Base-by-base conservation (phyloP, 2,888 invertebrate genomes). In the Ennomos fuscantarius region DNA sequence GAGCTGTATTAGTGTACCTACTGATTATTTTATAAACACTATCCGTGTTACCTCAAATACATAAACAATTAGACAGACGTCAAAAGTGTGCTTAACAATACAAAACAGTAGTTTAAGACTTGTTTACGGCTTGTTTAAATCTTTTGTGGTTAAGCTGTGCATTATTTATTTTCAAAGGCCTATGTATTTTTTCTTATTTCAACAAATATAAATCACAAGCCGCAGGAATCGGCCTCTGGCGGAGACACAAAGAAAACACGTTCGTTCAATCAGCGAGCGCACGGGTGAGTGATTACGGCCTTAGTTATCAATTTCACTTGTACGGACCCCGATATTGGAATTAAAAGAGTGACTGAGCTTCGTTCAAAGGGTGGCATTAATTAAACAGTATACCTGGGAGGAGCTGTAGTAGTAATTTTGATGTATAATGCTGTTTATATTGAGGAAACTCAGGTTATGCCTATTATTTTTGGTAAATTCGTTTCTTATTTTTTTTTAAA, bases 201-300 rank as follows among this genome's bases (percentile, higher is more conserved):
- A 24, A 24, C 24, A 24, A 24, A 33, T 35, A 59, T 47, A 55
- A 50, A 60, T 51, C 43, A 31, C 47, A 9, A 35, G 48, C 32
- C 47, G 36, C 15, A 15, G 41, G 41, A 50, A 37, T 13, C 10
- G 36, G 44, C 33, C 36, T 36, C 50, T 47, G 42, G 33, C 42
- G 24, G 37, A 42, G 34, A 37, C 41, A 41, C 45, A 46, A 43
- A 57, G 62, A 58, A 54, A 62, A 55, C 52, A 62, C 55, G 49
- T 49, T 49, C 57, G 45, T 44, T 54, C 58, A 49, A 54, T 53
- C 52, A 59, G 39, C 37, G 43, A 37, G 31, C 34, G 37, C 51
- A 51, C 51, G 51, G 51, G 10, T 51, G 43, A 51, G 43, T 11
- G 51, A 51, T 51, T 32, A 31, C 13, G 49, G 12, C 32, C 48